Conservation (phyloP, 2,888 invertebrate genomes). For the Leptopilina syphax region DNA sequence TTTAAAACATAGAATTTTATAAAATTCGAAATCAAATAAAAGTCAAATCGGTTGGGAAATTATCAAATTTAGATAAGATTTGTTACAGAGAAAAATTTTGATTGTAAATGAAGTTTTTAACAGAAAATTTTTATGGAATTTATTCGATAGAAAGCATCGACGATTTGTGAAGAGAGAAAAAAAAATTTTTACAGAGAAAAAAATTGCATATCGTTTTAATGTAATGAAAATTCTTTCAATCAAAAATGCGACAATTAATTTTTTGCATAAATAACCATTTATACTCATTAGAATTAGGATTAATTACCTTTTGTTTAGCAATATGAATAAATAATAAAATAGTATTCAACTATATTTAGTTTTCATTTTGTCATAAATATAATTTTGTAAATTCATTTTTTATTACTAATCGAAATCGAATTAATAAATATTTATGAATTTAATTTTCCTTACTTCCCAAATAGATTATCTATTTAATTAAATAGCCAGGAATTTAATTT, state of each 20-base stretch:
- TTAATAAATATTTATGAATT: no score
- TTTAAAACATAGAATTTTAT: neutral
- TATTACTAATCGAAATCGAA: no score
- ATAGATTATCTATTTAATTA: no score
- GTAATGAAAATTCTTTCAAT: neutral
- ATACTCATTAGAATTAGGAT: slow-evolving; percentile 28
- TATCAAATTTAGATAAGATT: slow-evolving; percentile 13
- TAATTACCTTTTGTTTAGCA: slow-evolving; percentile 20
- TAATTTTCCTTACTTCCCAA: no score
- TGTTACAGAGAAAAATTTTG: neutral
- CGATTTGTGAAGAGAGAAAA: neutral
- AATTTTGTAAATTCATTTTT: neutral
- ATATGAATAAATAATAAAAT: slow-evolving; percentile 26
- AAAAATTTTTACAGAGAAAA: no score
- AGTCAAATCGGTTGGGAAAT: slow-evolving; percentile 1
- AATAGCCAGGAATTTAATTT: no score
- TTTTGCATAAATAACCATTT: slow-evolving; percentile 16
- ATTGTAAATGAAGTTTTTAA: slow-evolving; percentile 11
- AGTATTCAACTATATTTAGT: neutral
- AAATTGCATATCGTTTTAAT: slow-evolving; percentile 12
- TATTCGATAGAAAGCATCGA: neutral
- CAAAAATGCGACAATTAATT: slow-evolving; percentile 4
- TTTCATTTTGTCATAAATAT: neutral
- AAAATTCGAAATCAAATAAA: neutral
- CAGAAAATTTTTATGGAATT: slow-evolving; percentile 14